Evolutionary conservation across 1,140 invertebrate genomes (phyloP), one percentile per base, ranked within the genome.

Genomic region (Micrasema minimum): DNA sequence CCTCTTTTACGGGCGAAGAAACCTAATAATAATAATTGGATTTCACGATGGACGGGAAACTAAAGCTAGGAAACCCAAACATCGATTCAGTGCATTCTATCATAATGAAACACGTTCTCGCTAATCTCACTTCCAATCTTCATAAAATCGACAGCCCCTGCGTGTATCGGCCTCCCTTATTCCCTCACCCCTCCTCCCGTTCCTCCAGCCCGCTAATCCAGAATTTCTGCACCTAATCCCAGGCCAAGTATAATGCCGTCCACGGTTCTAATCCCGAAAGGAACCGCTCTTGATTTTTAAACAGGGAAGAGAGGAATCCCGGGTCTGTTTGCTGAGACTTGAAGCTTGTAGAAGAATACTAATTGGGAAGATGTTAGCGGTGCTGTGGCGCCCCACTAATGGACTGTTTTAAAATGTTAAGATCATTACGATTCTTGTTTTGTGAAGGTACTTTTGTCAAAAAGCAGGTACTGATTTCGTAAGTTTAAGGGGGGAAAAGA

Each of bases 161-260:
- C 23, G 59, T 64, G 59, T 64, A 64, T 66, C 53, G 61, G 45
- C 72, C 43, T 41, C 35, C 66, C 70, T 38, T 20, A 51, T 41
- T 41, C 37, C 7, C 48, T 41, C 65, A 67, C 55, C 55, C 41
- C 65, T 35, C 22, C 45, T 51, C 64, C 45, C 41, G n/a, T 64
- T 41, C 55, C 59, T 46, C 59, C 16, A 41, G 57, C 38, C 14
- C 18, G 57, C 48, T 75, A 75, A 75, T 72, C 74, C 70, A 61
- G 66, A 75, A 72, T 75, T 75, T 75, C 74, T 70, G 69, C 74
- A 72, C 70, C 61, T 75, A 75, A 75, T 75, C 74, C 74, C 59
- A 61, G 66, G 70, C 59, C 64, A 69, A 75, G 69, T 75, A 75
- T 69, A 69, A 75, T 67, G 73, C 69, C 61, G 69, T 62, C 69